Evolutionary conservation across 2,113 vertebrate species (phyloP), one percentile per base, ranked within the genome.

Genomic region (Neopipo cinnamomea): DNA sequence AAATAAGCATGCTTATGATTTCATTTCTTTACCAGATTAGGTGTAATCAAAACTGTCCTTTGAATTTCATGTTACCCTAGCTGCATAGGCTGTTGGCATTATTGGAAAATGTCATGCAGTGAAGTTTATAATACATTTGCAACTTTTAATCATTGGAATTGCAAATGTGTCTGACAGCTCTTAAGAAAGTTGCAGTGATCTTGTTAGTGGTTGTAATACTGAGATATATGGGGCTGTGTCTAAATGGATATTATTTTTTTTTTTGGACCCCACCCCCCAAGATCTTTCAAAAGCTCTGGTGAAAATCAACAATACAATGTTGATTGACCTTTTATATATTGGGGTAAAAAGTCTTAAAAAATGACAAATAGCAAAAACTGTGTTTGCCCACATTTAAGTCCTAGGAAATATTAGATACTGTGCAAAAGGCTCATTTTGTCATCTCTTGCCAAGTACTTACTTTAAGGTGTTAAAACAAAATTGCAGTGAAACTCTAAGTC

Each of bases 1-100:
- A 97, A 97, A 97, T 96, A 97, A 97, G 76, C 56, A 89, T 79
- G 82, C 97, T 97, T 98, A 97, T 96, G 92, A 96, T 97, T 96
- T 96, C 30, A 88, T 95, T 97, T 97, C 96, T 98, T 97, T 96
- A 96, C 91, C 89, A 96, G 89, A 96, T 96, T 92, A 95, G 92
- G 86, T 91, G 91, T 97, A 97, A 97, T 97, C 97, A 98, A 97
- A 97, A 92, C 14, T 94, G 91, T 88, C 89, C 95, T 97, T 97
- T 91, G 87, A 98, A 98, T 97, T 94, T 95, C 94, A 88, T 91
- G 91, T 91, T 93, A 79, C 85, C 70, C 81, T 88, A 96, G 89
- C 76, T 96, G 66, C 85, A 96, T 97, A 97, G 83, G 93, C 85
- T 86, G 95, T 96, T 97, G 96, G 85, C 89, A 61, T 97, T 98